These are phyloP conservation scores for Octopus sinensis DNA, from an alignment of 1,140 invertebrate species.

Conservation along the genomic window DNA sequence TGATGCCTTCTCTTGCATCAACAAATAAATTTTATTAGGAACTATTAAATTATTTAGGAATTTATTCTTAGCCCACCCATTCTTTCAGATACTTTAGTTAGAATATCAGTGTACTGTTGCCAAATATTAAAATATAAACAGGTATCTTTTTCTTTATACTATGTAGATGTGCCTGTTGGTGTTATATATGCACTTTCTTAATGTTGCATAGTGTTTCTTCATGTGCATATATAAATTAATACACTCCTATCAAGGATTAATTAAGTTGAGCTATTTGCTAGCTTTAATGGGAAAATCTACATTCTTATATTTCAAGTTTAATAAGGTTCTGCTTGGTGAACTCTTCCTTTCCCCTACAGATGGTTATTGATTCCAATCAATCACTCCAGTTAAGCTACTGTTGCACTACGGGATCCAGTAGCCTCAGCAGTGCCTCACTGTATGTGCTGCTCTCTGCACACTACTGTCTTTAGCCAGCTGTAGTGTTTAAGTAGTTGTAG, in stretches of 20 bases:
- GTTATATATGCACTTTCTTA: too few relatives aligned
- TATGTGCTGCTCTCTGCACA: conserved; percentile 3
- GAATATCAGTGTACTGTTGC: conserved; percentile 1
- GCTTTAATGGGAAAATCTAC: neutral
- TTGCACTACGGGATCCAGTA: neutral
- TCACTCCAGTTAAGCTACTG: conserved; percentile 9
- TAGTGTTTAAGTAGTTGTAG: conserved; percentile 7
- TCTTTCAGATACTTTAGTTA: neutral
- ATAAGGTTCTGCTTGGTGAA: conserved; percentile 16
- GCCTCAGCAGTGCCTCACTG: neutral
- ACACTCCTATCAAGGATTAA: conserved; percentile 2
- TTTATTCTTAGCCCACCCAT: neutral
- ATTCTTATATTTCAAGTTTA: conserved; percentile 10
- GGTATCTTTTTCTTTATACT: neutral
- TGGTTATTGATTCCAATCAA: conserved; percentile 9
- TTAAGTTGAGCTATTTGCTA: neutral
- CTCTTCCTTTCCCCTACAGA: neutral
- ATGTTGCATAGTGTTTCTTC: too few relatives aligned
- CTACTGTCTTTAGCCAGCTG: conserved; percentile 11
- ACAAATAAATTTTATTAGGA: conserved; percentile 9
- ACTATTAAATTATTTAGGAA: conserved; percentile 13
- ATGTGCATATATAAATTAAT: too few relatives aligned
- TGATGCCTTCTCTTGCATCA: conserved; percentile 12
- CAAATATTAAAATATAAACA: neutral
- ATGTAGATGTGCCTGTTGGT: neutral